phyloP scores from a whole-genome alignment of 2,113 vertebrate genomes.

The Hassar affinis region DNA sequence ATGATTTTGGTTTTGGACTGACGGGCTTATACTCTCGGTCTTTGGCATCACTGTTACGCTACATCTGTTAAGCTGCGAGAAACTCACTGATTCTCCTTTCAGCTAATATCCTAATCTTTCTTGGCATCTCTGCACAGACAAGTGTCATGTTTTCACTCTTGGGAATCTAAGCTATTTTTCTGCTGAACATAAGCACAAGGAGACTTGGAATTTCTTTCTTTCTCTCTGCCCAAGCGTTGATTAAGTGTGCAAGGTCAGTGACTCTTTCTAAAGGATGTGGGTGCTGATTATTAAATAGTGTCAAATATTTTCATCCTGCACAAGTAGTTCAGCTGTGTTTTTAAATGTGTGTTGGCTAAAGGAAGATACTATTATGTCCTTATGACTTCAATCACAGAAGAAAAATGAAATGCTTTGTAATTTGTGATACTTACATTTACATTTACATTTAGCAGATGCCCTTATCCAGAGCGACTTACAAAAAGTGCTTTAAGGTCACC shows the following conservation, averaged over 20 bases:
- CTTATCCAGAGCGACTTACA: no score
- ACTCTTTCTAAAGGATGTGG: conserved; percentile 60
- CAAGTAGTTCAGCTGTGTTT: conserved; percentile 63
- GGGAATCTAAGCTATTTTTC: conserved; percentile 53
- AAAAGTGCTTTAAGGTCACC: no score
- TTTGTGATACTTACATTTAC: not conserved
- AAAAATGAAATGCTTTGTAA: not conserved
- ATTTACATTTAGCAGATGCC: no score
- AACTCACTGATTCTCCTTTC: conserved; percentile 56
- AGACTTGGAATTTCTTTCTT: conserved; percentile 54
- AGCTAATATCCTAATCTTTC: conserved; percentile 61
- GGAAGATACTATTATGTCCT: conserved; percentile 28
- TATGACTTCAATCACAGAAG: conserved; percentile 13
- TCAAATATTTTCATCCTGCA: conserved; percentile 67
- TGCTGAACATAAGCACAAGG: conserved; percentile 54
- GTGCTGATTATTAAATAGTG: conserved; percentile 55
- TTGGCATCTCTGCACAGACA: conserved; percentile 56
- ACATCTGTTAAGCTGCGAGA: conserved; percentile 63
- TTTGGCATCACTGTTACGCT: conserved; percentile 59
- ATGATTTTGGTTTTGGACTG: conserved; percentile 35
- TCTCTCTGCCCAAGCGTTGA: conserved; percentile 53
- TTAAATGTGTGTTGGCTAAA: conserved; percentile 34
- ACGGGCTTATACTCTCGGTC: conserved; percentile 52
- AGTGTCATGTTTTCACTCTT: conserved; percentile 47
- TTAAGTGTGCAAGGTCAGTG: conserved; percentile 54